Evolutionary conservation across 2,888 invertebrate genomes (phyloP).

Genomic region (Rhagophthalmus giganteus): DNA sequence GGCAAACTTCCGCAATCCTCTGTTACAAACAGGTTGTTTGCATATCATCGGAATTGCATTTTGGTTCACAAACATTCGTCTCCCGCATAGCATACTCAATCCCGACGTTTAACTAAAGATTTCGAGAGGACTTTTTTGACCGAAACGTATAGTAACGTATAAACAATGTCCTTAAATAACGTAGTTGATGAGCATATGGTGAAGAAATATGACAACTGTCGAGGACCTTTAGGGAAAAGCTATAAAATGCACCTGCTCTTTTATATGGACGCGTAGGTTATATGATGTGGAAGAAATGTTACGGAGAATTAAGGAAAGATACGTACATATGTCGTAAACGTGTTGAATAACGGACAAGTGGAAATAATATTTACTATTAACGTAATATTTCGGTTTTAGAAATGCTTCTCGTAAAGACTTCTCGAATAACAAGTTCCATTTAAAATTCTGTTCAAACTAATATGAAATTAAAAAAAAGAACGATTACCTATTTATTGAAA

Average conservation of each 20-base stretch:
- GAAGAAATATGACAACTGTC: slow-evolving; percentile 30
- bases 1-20: slow-evolving; percentile 12
- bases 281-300: slow-evolving; percentile 24
- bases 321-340: not conserved
- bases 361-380: not conserved
- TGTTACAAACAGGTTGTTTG: slow-evolving; percentile 22
- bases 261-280: slow-evolving; percentile 30
- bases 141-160: not conserved
- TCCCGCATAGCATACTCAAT: too few species aligned
- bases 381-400: not conserved
- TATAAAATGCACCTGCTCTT: slow-evolving; percentile 36
- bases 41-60: slow-evolving; percentile 15
- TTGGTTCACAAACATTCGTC: too few species aligned
- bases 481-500: too few species aligned
- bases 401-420: too few species aligned
- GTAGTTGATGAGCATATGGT: slow-evolving; percentile 16
- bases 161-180: slow-evolving; percentile 10
- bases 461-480: too few species aligned
- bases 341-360: not conserved
- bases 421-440: not conserved
- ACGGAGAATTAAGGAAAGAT: slow-evolving; percentile 9
- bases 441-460: too few species aligned
- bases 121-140: too few species aligned
- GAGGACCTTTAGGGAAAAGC: slow-evolving; percentile 26
- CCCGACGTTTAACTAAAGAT: too few species aligned